Conservation (phyloP, 2,113 vertebrate species). For the Choloepus hoffmanni region DNA sequence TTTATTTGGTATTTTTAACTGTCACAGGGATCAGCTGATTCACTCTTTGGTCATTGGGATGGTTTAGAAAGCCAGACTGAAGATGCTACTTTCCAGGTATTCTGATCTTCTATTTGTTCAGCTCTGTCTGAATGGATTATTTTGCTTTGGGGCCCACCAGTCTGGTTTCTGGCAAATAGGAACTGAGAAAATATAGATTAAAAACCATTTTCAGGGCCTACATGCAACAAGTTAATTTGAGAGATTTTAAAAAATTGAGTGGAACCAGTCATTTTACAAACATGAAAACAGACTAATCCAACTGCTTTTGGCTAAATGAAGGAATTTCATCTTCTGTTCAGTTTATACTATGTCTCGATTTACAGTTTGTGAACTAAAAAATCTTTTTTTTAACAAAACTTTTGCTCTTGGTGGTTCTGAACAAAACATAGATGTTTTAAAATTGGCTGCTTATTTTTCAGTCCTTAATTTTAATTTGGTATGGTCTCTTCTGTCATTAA, state of each 20-base stretch:
- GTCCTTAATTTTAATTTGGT: not conserved
- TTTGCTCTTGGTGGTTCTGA: not conserved
- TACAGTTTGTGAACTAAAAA: not conserved
- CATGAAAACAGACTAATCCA: not conserved
- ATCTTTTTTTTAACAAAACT: not conserved
- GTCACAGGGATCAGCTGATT: not conserved
- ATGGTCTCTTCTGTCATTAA: not conserved
- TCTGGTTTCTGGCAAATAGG: not conserved
- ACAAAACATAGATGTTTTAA: not conserved
- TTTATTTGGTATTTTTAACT: not conserved
- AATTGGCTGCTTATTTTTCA: not conserved
- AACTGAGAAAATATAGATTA: not conserved
- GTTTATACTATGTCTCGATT: not conserved
- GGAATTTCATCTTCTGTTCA: not conserved
- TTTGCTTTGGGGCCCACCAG: not conserved
- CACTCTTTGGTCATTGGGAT: not conserved
- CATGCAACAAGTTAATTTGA: not conserved
- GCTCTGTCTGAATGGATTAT: not conserved
- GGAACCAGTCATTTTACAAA: not conserved
- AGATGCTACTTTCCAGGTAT: not conserved
- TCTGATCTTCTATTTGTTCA: constrained; percentile 2
- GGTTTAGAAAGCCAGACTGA: not conserved
- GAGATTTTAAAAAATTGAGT: not conserved
- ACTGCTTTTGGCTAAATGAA: not conserved
- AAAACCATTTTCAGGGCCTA: constrained; percentile 3